Evolutionary conservation across 1,140 invertebrate genomes (phyloP).

Genomic region (Danaus melanippus): DNA sequence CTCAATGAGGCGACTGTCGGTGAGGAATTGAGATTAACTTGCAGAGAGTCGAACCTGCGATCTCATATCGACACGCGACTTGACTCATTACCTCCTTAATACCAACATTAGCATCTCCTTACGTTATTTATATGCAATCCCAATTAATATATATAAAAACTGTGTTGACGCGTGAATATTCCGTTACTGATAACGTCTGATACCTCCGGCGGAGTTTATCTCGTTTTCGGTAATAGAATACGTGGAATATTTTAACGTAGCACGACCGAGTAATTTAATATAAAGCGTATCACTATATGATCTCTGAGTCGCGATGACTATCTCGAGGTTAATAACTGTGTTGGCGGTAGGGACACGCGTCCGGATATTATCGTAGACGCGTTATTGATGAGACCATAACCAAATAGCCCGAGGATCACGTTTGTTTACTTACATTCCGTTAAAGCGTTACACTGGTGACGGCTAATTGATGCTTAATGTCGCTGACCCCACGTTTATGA

Average conservation of each 20-base stretch:
- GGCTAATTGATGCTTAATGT: constrained; percentile 53
- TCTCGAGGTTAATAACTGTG: constrained; percentile 66
- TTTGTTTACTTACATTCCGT: constrained; percentile 61
- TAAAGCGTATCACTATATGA: constrained; percentile 70
- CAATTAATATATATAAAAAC: constrained; percentile 15
- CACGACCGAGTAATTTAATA: constrained; percentile 71
- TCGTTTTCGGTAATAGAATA: constrained; percentile 69
- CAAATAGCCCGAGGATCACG: constrained; percentile 63
- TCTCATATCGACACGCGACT: constrained; percentile 49
- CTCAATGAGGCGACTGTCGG: constrained; percentile 35
- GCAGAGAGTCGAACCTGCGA: constrained; percentile 22
- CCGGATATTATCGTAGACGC: constrained; percentile 61
- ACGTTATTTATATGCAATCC: constrained; percentile 27
- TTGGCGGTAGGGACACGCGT: constrained; percentile 62
- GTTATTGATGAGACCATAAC: constrained; percentile 66
- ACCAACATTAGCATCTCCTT: constrained; percentile 40
- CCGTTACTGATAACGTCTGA: constrained; percentile 38
- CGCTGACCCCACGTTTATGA: constrained; percentile 51
- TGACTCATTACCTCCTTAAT: constrained; percentile 41
- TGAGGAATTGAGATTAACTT: constrained; percentile 29
- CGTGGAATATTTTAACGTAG: constrained; percentile 64
- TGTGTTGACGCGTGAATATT: constrained; percentile 18
- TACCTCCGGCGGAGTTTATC: constrained; percentile 58
- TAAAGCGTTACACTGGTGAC: constrained; percentile 44
- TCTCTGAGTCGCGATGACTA: constrained; percentile 61